A percentile compares a stretch with the other conserved stretches of the same genome.
These are phyloP conservation scores for Guaruba guarouba DNA, from an alignment of 2,113 vertebrate genomes.

Conservation along the genomic window DNA sequence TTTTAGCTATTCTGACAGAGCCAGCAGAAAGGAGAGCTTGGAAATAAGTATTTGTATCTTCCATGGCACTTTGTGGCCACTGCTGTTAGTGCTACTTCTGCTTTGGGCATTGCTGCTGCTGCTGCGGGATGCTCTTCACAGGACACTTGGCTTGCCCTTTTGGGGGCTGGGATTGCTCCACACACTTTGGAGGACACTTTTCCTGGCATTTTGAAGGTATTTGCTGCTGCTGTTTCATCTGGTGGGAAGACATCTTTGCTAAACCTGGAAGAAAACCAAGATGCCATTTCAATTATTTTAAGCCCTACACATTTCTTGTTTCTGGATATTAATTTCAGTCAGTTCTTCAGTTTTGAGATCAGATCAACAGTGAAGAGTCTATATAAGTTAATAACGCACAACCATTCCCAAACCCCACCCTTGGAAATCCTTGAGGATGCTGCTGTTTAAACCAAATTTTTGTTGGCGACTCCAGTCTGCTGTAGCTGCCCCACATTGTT, in stretches of 20 bases:
- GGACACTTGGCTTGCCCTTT: neutral
- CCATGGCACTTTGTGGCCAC: fast-evolving
- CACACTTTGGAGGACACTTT: neutral
- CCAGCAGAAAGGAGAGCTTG: neutral
- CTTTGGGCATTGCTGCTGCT: conserved; percentile 28
- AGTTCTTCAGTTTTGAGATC: neutral
- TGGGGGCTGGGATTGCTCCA: neutral
- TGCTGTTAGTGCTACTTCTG: neutral
- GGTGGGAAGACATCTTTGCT: conserved; percentile 38
- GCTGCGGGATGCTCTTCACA: neutral
- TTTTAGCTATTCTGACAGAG: neutral
- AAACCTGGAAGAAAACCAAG: neutral
- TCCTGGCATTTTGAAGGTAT: conserved; percentile 40
- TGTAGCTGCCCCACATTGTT: fast-evolving
- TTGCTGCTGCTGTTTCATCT: conserved; percentile 53
- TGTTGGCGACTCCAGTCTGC: neutral
- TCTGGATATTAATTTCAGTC: neutral
- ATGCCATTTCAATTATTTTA: neutral
- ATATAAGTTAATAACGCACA: neutral
- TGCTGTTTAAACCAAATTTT: too few species aligned
- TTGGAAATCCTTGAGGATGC: neutral
- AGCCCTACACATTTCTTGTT: neutral
- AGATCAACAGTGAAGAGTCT: neutral
- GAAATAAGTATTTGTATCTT: neutral
- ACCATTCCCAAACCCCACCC: neutral